Evolutionary conservation across 1,140 invertebrate species (phyloP), one percentile per base, ranked within the genome.

Genomic region (Stegodyphus dumicola): DNA sequence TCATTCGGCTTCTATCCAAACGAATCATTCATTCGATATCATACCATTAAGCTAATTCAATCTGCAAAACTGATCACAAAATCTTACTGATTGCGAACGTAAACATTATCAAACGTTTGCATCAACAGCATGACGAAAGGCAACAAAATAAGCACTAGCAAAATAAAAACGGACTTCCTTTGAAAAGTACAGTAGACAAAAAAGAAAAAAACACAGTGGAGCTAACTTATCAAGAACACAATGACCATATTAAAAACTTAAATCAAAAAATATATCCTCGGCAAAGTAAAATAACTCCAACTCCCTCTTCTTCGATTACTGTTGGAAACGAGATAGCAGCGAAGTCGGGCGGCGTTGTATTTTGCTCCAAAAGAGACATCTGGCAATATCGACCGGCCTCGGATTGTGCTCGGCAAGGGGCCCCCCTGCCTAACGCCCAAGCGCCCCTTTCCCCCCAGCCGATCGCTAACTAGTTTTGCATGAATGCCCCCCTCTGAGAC

Each of bases 291-390:
- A 33, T 48, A 77, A 77, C 49, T 10, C n/a, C 11, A 66, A 33
- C 7, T 11, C 18, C 9, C 77, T 13, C 17, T 51, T 15, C 66
- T 15, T 60, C 15, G 56, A 15, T 15, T 51, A n/a, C 71, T 83
- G 73, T 76, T 85, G 69, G 52, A 76, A 77, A 69, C 73, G 13
- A 71, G 70, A 83, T 67, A 73, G 78, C 18, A 73, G 69, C 7
- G 66, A 13, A 67, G 65, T 15, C 15, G n/a, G 54, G 67, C 66
- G 15, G 65, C 54, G 18, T 73, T 75, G 80, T 75, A 83, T 83
- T 83, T 83, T 83, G 81, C 64, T 85, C 73, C 73, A 85, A 83
- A 81, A 77, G 81, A 85, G 81, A 76, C 81, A 85, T 85, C 81
- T 85, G 81, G 81, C 74, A 76, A 54, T 85, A 85, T 85, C 81